Evolutionary conservation across 2,797 vertebrate species (phyloP), one percentile per base, ranked within the genome.

Genomic region (Aselliscus stoliczkanus): DNA sequence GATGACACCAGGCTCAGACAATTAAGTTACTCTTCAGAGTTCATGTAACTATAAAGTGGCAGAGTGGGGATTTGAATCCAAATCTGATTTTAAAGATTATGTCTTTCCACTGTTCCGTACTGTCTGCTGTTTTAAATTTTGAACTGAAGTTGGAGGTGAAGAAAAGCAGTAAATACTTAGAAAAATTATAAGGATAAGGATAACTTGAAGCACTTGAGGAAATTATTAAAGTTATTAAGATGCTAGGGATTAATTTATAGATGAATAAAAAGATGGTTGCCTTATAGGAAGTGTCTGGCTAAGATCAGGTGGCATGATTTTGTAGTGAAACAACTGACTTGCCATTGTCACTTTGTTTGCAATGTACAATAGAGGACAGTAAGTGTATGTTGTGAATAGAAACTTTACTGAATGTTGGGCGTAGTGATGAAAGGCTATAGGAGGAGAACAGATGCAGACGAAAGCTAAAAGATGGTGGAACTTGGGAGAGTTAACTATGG

Each of bases 111-210:
- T 81, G 0, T 34, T n/a, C 11, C 5, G 0, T 82, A 17, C n/a
- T 58, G 9, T 58, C 80, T 76, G 82, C 14, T 37, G 69, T 94
- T 92, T 93, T 65, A 69, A 72, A 60, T 90, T 95, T 96, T 90
- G 69, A 93, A 42, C 20, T 56, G 31, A 70, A 44, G 44, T 44
- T 75, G 21, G 44, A 69, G 31, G 37, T 70, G 23, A 93, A 34
- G 25, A 75, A 92, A 80, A 44, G 9, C 44, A 64, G 27, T 47
- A 37, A 77, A 39, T 81, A 75, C 60, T 37, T 82, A 34, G 2
- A 81, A 39, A 87, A 95, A 72, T 54, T 73, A 42, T 69, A 93
- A 73, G 21, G 25, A 64, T 80, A 42, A 52, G 27, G 25, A 60
- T 47, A 27, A 93, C 8, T 31, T 87, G 17, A 82, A 83, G 39